These are phyloP conservation scores for Pachyrhynchus sulphureomaculatus DNA, from an alignment of 1,140 invertebrate genomes.

Conservation along the genomic window DNA sequence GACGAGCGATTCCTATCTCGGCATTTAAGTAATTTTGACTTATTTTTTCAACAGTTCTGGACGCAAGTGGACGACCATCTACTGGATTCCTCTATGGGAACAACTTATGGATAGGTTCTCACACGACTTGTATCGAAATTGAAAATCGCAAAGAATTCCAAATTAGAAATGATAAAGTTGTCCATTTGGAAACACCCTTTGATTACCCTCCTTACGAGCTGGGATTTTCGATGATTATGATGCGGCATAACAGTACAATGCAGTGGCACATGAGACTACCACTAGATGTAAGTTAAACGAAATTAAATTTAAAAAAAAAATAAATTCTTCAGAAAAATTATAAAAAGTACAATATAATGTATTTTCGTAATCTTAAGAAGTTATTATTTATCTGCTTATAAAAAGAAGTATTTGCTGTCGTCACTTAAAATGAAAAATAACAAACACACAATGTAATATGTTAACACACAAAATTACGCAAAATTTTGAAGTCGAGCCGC, in stretches of 20 bases:
- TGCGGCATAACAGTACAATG: conserved; percentile 52
- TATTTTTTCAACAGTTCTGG: conserved; percentile 50
- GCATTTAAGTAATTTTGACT: too few species aligned
- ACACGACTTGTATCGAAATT: conserved; percentile 49
- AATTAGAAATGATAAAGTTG: conserved; percentile 33
- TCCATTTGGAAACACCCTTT: conserved; percentile 41
- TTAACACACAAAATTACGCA: too few species aligned
- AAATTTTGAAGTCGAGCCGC: too few species aligned
- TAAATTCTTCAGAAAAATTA: too few species aligned
- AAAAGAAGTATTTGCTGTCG: too few species aligned
- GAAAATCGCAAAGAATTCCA: conserved; percentile 38
- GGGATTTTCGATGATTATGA: conserved; percentile 49
- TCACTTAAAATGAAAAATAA: too few species aligned
- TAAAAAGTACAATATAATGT: too few species aligned
- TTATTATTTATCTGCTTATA: too few species aligned
- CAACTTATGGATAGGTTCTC: conserved; percentile 56
- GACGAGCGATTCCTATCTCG: too few species aligned
- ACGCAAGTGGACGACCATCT: conserved; percentile 53
- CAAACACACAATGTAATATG: too few species aligned
- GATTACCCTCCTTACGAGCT: conserved; percentile 53
- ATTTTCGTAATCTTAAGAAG: too few species aligned
- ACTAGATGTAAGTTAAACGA: conserved; percentile 48
- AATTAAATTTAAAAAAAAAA: not conserved
- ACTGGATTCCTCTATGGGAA: conserved; percentile 54
- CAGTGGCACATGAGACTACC: conserved; percentile 50